Evolutionary conservation across 1,140 invertebrate genomes (phyloP), one percentile per base, ranked within the genome.

Genomic region (Eupristina koningsbergeri): DNA sequence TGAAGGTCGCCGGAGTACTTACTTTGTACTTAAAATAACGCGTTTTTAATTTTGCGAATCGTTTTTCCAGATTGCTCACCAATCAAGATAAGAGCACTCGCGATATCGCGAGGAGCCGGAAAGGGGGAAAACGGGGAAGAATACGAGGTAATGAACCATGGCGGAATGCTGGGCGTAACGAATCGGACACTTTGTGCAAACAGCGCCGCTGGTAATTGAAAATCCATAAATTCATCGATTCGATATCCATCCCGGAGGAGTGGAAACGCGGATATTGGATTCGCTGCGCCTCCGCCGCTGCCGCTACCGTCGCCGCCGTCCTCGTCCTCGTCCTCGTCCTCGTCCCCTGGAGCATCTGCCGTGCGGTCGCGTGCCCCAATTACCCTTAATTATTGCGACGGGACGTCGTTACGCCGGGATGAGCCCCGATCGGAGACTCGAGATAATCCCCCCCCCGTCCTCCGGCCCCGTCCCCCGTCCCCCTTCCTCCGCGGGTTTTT

Each of bases 281-380:
- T 31, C 29, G 47, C n/a, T n/a, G n/a, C n/a, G n/a, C n/a, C n/a
- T n/a, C n/a, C n/a, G 47, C 2, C 50, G 7, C 5, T 6, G 22
- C 19, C 22, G 53, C 7, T 9, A 19, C 19, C 22, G 9, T 58
- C 19, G 9, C 26, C 53, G 53, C 7, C 87, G 88, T 83, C 84
- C 83, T 84, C 78, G 74, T 36, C 36, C 11, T 63, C 77, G 77
- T 86, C 88, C 87, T 89, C 90, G 89, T 90, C 89, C 88, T 2
- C 7, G 47, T 17, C 9, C 47, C 6, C 41, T 45, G 8, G 41
- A 45, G 53, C 26, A n/a, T n/a, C n/a, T n/a, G n/a, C n/a, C n/a
- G 22, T 5, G 5, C 80, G 80, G 86, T 89, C 87, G 89, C 90
- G 89, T 91, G 89, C 88, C 87, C 89, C 88, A 92, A 89, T 92